Conservation (phyloP, 2,113 vertebrate species). For the Prinia subflava region DNA sequence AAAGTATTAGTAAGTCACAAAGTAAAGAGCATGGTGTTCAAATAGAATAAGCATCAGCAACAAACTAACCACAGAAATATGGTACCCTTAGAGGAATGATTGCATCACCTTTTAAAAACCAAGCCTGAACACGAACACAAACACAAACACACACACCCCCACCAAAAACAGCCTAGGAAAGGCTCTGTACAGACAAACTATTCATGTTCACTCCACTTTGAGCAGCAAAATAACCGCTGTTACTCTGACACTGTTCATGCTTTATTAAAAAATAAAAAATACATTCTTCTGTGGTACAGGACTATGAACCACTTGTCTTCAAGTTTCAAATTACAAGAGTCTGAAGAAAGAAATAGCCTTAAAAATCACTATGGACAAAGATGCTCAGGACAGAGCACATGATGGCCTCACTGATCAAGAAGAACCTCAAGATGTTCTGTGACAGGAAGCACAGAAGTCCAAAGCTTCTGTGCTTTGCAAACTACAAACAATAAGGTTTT, state of each 20-base stretch:
- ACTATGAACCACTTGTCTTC: background rate
- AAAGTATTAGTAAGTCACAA: background rate
- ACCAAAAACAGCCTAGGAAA: background rate
- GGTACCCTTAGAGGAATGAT: background rate
- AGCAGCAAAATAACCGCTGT: background rate
- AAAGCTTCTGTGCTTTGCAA: background rate
- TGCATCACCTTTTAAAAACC: background rate
- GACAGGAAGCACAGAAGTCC: background rate
- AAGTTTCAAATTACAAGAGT: background rate
- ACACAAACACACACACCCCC: no score
- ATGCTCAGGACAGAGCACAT: background rate
- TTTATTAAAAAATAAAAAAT: background rate
- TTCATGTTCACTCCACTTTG: background rate
- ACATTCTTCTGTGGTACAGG: background rate
- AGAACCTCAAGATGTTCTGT: background rate
- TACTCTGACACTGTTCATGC: background rate
- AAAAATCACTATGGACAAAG: background rate
- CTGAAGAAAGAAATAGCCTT: background rate
- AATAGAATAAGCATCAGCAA: background rate
- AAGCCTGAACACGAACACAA: background rate
- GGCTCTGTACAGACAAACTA: no score
- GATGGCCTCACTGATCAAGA: accelerated
- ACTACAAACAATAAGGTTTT: background rate
- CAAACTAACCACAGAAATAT: background rate
- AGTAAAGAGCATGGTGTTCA: background rate